These are phyloP conservation scores for Acronicta aceris DNA, from an alignment of 2,888 invertebrate genomes.

Conservation along the genomic window DNA sequence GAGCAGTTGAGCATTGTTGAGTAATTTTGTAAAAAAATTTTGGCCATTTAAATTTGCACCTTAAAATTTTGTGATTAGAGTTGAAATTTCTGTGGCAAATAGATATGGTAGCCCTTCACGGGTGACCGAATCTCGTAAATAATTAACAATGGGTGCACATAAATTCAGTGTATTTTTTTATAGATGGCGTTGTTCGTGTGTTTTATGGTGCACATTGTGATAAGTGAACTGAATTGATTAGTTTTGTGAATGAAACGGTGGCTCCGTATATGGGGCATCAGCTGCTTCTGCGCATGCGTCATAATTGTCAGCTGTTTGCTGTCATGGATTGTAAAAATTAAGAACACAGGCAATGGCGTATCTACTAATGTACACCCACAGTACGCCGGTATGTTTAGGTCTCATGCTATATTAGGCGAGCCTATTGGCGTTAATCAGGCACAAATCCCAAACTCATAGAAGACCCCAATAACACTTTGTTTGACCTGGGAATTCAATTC, in stretches of 20 bases:
- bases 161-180: constrained; percentile 45
- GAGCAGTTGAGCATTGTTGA: constrained; percentile 53
- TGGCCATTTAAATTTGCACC: constrained; percentile 6
- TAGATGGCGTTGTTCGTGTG: constrained; percentile 43
- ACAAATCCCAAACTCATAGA: too few relatives aligned
- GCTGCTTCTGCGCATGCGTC: constrained; percentile 32
- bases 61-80: accelerated
- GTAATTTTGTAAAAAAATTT: constrained; percentile 38
- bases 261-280: constrained; percentile 30
- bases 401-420: too few relatives aligned
- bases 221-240: constrained; percentile 47
- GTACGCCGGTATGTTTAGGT: too few relatives aligned
- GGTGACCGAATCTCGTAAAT: constrained; percentile 51
- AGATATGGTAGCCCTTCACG: constrained; percentile 34
- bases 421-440: too few relatives aligned
- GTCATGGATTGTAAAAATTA: background rate
- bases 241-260: constrained; percentile 49
- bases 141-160: constrained; percentile 49
- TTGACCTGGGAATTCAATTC: too few relatives aligned
- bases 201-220: constrained; percentile 48
- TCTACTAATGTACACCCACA: too few relatives aligned
- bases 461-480: too few relatives aligned
- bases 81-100: constrained; percentile 10
- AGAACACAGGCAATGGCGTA: too few relatives aligned
- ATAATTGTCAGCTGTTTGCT: constrained; percentile 15